Percentiles rank a stretch among this genome's conserved stretches.
These are phyloP conservation scores for Sylvietta virens DNA, from an alignment of 2,113 vertebrate species.

Conservation along the genomic window DNA sequence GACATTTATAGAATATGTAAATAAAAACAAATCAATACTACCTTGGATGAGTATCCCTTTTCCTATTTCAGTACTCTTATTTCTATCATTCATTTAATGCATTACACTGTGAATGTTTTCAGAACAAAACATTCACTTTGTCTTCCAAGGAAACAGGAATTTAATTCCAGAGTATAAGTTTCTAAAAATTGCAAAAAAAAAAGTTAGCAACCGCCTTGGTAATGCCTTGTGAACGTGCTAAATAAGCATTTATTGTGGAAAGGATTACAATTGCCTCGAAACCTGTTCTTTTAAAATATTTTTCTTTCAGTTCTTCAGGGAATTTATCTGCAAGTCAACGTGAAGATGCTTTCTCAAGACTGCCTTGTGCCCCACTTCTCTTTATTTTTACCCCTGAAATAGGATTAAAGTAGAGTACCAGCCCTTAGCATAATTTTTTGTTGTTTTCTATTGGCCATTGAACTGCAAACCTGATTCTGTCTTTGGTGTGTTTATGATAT, in stretches of 20 bases:
- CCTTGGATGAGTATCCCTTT: not conserved
- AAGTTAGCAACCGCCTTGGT: not conserved
- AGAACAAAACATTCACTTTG: not conserved
- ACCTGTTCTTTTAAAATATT: not conserved
- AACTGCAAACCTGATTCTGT: not conserved
- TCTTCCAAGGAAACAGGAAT: not conserved
- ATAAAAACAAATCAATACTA: not conserved
- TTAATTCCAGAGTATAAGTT: not conserved
- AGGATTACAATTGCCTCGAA: not conserved
- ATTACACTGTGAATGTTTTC: not conserved
- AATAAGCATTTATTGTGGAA: not conserved
- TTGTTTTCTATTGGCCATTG: not conserved
- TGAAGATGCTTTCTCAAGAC: not conserved
- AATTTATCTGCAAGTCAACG: not conserved
- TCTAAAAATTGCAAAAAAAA: not conserved
- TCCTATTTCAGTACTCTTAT: not conserved
- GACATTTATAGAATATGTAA: not conserved
- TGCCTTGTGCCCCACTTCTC: not conserved
- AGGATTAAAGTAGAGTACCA: not conserved
- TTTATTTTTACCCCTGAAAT: not conserved
- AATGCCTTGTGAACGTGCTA: not conserved
- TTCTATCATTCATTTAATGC: not conserved
- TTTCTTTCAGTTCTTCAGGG: not conserved
- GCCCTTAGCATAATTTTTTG: not conserved
- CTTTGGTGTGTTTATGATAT: not conserved